Evolutionary conservation across 1,140 invertebrate genomes (phyloP), one percentile per base, ranked within the genome.

Genomic region (Drosophila subpulchrella): DNA sequence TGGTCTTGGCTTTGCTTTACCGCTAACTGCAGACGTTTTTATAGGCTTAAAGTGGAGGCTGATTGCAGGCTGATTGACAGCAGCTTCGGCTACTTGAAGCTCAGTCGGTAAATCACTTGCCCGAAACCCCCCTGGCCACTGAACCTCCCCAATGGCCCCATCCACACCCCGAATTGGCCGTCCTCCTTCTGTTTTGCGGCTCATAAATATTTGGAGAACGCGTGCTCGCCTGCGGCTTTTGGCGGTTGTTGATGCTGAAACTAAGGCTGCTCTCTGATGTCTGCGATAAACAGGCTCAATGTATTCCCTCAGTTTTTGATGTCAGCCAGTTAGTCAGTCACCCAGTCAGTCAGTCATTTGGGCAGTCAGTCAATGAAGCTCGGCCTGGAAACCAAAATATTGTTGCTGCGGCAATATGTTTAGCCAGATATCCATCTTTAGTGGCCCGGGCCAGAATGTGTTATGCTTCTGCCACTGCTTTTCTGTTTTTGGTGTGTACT

Each of bases 51-150:
- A 78, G 83, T 81, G 82, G 79, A 88, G 80, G 82, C 83, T 86
- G 79, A 82, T 86, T 86, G 83, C 75, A 61, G 83, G 20, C 83
- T 88, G 82, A 86, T 86, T 86, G 82, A 86, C 82, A 88, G 83
- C 75, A 78, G 68, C 77, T 72, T 47, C 78, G 65, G 79, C 82
- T 86, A 86, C 82, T 86, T 88, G 79, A 88, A 86, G 83, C 82
- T 65, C 75, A 79, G 70, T 82, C 75, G 46, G 66, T 84, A 84
- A 88, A 86, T 82, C 83, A 82, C 70, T 61, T 62, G 76, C 39
- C 60, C 81, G 58, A 51, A 80, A 61, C 51, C 53, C 42, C 61
- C 46, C 58, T 12, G 38, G 47, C 54, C 47, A 47, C 24, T 39
- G 24, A 8, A 34, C 8, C 10, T 15, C 10, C 6, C 20, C 48